These are phyloP conservation scores for Acrocyrtus sp. DNA, from an alignment of 2,888 invertebrate species.

Conservation along the genomic window DNA sequence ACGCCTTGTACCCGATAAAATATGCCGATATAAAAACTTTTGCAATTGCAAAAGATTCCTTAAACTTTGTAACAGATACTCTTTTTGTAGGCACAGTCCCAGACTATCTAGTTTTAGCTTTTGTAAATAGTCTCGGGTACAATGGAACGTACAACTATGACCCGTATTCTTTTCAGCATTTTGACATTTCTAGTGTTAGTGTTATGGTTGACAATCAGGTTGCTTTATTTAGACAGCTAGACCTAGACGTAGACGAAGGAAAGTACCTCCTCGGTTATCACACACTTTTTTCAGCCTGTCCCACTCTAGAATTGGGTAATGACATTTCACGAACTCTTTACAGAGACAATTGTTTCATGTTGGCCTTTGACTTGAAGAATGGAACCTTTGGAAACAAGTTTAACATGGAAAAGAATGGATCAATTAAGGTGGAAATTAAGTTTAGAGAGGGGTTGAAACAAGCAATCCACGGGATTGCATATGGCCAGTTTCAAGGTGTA, in stretches of 20 bases:
- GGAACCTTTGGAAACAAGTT: not conserved
- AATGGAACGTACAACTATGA: not conserved
- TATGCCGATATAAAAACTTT: not conserved
- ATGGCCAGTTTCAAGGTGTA: not conserved
- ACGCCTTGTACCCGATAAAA: conserved; percentile 1
- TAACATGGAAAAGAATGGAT: not conserved
- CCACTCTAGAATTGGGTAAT: not conserved
- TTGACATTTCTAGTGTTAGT: not conserved
- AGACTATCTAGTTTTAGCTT: conserved; percentile 1
- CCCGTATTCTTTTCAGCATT: conserved; percentile 11
- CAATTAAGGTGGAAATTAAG: not conserved
- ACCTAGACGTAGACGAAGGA: not conserved
- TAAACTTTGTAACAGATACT: not conserved
- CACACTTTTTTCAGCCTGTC: not conserved
- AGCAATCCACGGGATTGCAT: not conserved
- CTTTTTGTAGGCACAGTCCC: not conserved
- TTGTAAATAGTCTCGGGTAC: conserved; percentile 2
- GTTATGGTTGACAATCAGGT: not conserved
- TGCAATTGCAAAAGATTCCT: not conserved
- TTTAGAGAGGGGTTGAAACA: not conserved
- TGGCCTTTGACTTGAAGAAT: not conserved
- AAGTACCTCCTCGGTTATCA: conserved; percentile 1
- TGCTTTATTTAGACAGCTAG: not conserved
- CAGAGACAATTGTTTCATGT: not conserved
- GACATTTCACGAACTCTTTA: not conserved